phyloP scores from a whole-genome alignment of 1,140 invertebrate genomes.

The Microplitis demolitor region DNA sequence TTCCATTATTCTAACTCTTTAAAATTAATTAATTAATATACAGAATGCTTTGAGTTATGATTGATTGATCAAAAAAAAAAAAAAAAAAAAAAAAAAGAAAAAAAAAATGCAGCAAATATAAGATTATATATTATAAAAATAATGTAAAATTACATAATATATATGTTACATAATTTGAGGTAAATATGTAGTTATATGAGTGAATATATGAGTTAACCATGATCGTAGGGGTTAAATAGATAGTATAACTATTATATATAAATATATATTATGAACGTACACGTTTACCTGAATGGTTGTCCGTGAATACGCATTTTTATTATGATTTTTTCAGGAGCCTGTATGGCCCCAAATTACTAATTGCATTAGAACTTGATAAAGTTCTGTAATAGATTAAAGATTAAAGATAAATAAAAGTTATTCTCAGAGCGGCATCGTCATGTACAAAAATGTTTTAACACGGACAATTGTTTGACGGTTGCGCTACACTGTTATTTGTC shows the following conservation, averaged over 20 bases:
- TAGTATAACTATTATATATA: conserved; percentile 28
- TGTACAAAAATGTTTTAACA: neutral
- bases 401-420: neutral
- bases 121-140: neutral
- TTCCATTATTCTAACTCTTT: too few species aligned
- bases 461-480: neutral
- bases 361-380: too few species aligned
- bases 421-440: neutral
- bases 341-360: too few species aligned
- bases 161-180: conserved; percentile 19
- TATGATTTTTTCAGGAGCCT: too few species aligned
- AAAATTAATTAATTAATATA: too few species aligned
- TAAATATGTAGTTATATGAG: conserved; percentile 17
- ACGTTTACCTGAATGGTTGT: conserved; percentile 8
- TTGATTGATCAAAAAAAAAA: neutral
- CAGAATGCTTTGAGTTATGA: neutral
- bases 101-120: neutral
- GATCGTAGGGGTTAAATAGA: conserved; percentile 29
- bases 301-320: neutral
- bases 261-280: conserved; percentile 19
- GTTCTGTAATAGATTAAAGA: too few species aligned
- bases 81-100: neutral
- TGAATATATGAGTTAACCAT: conserved; percentile 29
- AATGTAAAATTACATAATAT: conserved; percentile 13
- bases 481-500: conserved; percentile 29